Conservation (phyloP, 2,797 vertebrate genomes). For the Spizella passerina region DNA sequence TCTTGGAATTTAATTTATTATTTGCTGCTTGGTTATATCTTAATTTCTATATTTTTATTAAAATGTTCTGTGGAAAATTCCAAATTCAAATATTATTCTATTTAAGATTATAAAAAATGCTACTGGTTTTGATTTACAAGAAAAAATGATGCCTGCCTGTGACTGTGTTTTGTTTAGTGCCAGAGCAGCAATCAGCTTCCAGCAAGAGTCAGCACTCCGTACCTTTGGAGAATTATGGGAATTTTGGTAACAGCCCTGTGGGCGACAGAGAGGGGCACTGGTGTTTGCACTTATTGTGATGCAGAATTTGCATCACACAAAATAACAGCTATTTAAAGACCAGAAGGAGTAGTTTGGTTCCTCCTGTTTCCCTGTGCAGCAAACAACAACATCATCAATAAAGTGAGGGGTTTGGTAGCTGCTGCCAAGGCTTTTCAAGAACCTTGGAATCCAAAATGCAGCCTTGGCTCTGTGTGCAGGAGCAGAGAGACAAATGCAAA, state of each 20-base stretch:
- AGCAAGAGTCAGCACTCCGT: not conserved
- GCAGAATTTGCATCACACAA: not conserved
- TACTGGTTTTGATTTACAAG: not conserved
- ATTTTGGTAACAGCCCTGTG: not conserved
- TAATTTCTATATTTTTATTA: not conserved
- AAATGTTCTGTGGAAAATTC: not conserved
- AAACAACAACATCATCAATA: not conserved
- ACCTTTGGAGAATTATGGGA: not conserved
- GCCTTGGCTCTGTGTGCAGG: not conserved
- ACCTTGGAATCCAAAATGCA: not conserved
- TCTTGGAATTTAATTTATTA: not conserved
- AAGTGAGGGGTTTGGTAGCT: not conserved
- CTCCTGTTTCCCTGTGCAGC: not conserved
- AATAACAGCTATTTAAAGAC: not conserved
- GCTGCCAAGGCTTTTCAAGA: not conserved
- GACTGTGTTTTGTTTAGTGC: not conserved
- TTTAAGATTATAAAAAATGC: not conserved
- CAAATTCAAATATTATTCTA: not conserved
- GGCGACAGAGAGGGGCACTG: not conserved
- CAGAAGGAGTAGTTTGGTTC: not conserved
- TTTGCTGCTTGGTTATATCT: not conserved
- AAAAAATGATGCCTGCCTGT: not conserved
- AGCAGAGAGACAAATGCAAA: not conserved
- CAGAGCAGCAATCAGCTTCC: not conserved
- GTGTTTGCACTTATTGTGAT: not conserved